These are phyloP conservation scores for Rhopalosiphum maidis DNA, from an alignment of 1,140 invertebrate species.

Conservation along the genomic window DNA sequence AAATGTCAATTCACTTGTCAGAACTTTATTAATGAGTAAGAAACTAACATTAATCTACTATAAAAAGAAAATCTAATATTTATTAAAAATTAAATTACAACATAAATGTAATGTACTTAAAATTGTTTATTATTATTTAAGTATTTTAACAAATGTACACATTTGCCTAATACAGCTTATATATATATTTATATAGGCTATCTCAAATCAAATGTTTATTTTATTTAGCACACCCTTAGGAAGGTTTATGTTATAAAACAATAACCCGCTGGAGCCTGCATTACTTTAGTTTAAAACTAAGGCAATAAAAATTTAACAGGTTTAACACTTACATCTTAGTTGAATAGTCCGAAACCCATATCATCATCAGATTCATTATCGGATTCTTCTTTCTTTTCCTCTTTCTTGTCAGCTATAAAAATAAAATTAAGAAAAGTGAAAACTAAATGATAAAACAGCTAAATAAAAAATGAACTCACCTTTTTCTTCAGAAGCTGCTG, in stretches of 20 bases:
- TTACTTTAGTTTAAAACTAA: not conserved
- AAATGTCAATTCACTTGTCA: not conserved
- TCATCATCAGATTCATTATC: slow-evolving; percentile 85
- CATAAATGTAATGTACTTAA: not conserved
- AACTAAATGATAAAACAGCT: not conserved
- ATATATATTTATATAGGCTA: not conserved
- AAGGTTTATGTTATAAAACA: slow-evolving; percentile 41
- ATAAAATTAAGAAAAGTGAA: not conserved
- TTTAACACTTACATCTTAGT: slow-evolving; percentile 68
- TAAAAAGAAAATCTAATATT: not conserved
- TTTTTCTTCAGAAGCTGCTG: slow-evolving; percentile 56
- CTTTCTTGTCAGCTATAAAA: slow-evolving; percentile 67
- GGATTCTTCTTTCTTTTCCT: slow-evolving; percentile 79
- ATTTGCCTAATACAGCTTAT: not conserved
- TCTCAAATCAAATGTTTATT: slow-evolving; percentile 21
- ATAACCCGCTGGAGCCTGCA: slow-evolving; percentile 26
- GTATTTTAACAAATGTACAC: not conserved
- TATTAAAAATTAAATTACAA: not conserved
- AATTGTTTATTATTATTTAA: not conserved
- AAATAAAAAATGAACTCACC: not conserved
- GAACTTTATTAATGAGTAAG: too few relatives aligned
- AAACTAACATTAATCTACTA: not conserved
- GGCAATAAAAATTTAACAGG: not conserved
- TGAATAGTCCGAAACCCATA: slow-evolving; percentile 95
- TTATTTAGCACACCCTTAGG: slow-evolving; percentile 44